A percentile compares a stretch with the other conserved stretches of the same genome.
Evolutionary conservation across 2,113 vertebrate genomes (phyloP).

Genomic region (Burhinus oedicnemus): DNA sequence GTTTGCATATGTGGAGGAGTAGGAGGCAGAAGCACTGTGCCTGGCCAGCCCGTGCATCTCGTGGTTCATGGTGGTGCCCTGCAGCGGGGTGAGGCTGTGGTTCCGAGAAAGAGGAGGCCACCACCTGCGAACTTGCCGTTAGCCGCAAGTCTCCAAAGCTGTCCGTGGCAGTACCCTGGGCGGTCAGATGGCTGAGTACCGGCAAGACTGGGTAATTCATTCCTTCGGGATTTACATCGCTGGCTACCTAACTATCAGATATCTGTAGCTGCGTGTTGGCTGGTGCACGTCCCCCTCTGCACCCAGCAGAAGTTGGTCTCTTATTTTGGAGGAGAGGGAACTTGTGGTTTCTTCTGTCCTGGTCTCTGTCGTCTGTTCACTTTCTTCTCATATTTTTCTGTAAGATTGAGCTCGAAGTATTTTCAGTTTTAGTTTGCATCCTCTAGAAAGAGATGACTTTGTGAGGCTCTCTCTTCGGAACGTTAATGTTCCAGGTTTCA

Average conservation of each 20-base stretch:
- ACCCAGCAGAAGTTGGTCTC: background rate
- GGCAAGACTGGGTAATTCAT: accelerated
- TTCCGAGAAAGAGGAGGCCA: accelerated
- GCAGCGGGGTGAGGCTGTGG: accelerated
- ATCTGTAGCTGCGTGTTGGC: background rate
- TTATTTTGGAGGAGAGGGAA: background rate
- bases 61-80: background rate
- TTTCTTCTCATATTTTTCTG: background rate
- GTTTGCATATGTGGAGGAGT: background rate
- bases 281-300: accelerated
- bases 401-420: background rate
- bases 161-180: accelerated
- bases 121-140: background rate
- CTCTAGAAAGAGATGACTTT: background rate
- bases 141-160: background rate
- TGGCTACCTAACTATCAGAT: background rate
- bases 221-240: background rate
- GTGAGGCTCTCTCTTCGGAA: background rate
- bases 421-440: background rate
- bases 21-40: background rate
- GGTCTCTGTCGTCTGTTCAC: background rate
- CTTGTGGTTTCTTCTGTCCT: background rate
- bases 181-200: accelerated
- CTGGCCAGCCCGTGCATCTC: accelerated
- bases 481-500: background rate